Base-by-base conservation (phyloP, 2,888 invertebrate species). In the Scaptomyza flava region DNA sequence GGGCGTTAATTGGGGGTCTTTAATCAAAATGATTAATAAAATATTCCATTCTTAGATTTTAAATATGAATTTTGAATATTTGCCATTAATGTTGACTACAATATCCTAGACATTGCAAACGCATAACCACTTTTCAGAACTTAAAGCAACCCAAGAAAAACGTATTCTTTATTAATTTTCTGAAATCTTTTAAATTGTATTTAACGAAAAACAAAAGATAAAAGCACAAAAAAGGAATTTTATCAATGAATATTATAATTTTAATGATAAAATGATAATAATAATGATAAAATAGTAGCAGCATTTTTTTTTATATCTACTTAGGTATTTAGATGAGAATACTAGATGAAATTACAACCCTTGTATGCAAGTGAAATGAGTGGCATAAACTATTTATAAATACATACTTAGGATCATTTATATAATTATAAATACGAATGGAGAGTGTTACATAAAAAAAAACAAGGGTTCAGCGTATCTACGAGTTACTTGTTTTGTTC, bases 261-360 rank as follows among this genome's bases (percentile, higher is more conserved):
- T 57, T 12, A 64, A 27, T 6, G 27, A n/a, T n/a, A n/a, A n/a
- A n/a, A n/a, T n/a, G n/a, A n/a, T n/a, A n/a, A n/a, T n/a, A n/a
- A n/a, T n/a, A n/a, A n/a, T n/a, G n/a, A n/a, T n/a, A n/a, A n/a
- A 80, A 83, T 77, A 77, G 50, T 56, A 38, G 48, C 17, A 31
- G 41, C 52, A 33, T 12, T 58, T 23, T n/a, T 23, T 33, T 48
- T 50, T 48, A 63, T 27, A 30, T 53, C 50, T 83, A 80, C 36
- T 68, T 67, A 68, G 45, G 9, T 38, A 46, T 30, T 50, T 70
- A 66, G 60, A 58, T 65, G 64, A 59, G 66, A 61, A 56, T 63
- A 68, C 38, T 31, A 31, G 14, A 41, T 63, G 23, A 56, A 54
- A 58, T 38, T 68, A 65, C 33, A 43, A 47, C 38, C 17, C 17